A percentile compares a stretch with the other conserved stretches of the same genome.
Evolutionary conservation across 2,113 vertebrate genomes (phyloP).

Genomic region (Falcunculus frontatus): DNA sequence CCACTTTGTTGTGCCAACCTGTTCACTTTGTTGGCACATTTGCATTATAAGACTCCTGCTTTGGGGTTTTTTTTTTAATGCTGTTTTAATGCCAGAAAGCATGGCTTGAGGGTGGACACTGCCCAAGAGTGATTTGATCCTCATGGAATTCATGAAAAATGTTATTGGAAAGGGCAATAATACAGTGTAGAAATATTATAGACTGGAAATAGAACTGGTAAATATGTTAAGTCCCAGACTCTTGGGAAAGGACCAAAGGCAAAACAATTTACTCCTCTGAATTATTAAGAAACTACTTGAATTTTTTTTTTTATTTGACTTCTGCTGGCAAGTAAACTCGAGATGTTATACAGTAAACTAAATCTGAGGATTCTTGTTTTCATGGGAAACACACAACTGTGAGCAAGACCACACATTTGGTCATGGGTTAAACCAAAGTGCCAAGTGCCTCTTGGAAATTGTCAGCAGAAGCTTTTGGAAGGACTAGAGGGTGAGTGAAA

Average conservation of each 20-base stretch:
- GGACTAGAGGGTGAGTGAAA: background rate
- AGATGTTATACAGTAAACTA: background rate
- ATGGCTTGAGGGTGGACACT: background rate
- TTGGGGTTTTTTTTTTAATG: fast-evolving
- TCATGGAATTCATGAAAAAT: background rate
- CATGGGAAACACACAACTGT: background rate
- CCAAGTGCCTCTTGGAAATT: background rate
- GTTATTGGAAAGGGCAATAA: background rate
- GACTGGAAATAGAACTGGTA: background rate
- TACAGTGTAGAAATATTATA: background rate
- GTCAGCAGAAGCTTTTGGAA: background rate
- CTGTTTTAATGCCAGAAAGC: background rate
- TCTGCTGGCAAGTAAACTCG: background rate
- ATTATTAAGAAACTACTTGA: background rate
- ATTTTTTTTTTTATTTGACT: background rate
- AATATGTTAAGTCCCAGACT: background rate
- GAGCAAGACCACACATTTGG: background rate
- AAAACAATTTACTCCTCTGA: background rate
- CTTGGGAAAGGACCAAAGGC: background rate
- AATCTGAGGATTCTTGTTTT: background rate
- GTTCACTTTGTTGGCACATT: background rate
- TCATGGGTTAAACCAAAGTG: background rate
- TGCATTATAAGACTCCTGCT: background rate
- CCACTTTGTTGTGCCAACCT: no score
- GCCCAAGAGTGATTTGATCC: background rate